Base-by-base conservation (phyloP, 1,140 invertebrate genomes). In the Callitettix versicolor region DNA sequence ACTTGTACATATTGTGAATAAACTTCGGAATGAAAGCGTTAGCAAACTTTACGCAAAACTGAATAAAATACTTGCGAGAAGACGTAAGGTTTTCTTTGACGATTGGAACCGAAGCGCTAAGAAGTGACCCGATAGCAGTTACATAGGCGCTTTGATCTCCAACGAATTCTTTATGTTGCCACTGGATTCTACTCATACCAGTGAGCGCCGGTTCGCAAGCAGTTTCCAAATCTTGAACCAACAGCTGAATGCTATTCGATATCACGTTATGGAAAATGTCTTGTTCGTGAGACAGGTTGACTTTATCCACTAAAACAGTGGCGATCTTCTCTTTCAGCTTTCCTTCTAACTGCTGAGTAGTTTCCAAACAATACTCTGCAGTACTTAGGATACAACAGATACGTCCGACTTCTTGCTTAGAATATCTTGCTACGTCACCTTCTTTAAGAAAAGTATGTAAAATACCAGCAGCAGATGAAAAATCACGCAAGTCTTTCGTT, bases 351-450 rank as follows among this genome's bases (percentile, higher is more conserved):
- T 99, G 95, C 58, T 95, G 83, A 0, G 93, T 96, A 0, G 95
- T 99, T 74, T 99, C 96, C 53, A 97, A 79, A 69, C 95, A 99
- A 76, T 99, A 99, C 69, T 99, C 96, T 0, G 95, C 90, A 0
- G 96, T 98, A 17, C 92, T 95, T 50, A 99, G 74, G 38, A 99
- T 89, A 70, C 85, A 88, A 62, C 95, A 98, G 44, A 95, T 87
- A 58, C 86, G 79, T 40, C 85, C 82, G 57, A 94, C 79, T 65
- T 99, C 95, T 48, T 91, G 85, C 63, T 85, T 85, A 4, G 80
- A 87, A 63, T 94, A 91, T 61, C 90, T 84, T 30, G 79, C 77
- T 41, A 73, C 74, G 68, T 94, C 91, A 1, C 87, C 87, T 67
- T 92, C 60, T 64, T 94, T 93, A 4, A 95, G 71, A 51, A 94